Percentiles rank a stretch among this genome's conserved stretches.
These are phyloP conservation scores for Ophion slaviceki DNA, from an alignment of 2,888 invertebrate genomes.

Conservation along the genomic window DNA sequence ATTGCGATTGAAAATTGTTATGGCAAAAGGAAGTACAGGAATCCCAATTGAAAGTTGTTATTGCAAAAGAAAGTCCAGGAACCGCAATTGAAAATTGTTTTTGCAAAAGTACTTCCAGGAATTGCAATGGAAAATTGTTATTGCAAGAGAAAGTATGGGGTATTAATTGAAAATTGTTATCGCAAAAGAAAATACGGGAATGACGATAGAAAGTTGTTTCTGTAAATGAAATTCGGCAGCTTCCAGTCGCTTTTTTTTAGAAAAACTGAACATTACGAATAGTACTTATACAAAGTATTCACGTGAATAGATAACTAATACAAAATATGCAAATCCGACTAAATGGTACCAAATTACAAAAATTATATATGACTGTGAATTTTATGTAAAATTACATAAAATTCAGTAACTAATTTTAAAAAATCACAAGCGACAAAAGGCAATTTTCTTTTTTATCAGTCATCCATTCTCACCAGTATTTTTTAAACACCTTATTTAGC, in stretches of 20 bases:
- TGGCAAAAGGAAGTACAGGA: background rate
- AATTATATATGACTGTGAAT: too few species aligned
- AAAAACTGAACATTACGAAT: background rate
- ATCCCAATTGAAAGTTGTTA: background rate
- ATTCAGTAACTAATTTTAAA: background rate
- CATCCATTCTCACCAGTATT: background rate
- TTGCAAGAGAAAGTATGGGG: background rate
- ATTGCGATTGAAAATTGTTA: background rate
- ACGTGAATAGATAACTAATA: background rate
- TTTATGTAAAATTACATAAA: too few species aligned
- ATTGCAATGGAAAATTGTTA: background rate
- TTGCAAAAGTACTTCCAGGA: background rate
- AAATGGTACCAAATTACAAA: too few species aligned
- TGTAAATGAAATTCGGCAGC: background rate
- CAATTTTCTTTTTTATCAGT: background rate
- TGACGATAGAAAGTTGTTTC: background rate
- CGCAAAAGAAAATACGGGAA: background rate
- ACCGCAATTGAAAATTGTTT: background rate
- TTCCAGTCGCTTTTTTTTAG: too few species aligned
- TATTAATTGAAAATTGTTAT: background rate
- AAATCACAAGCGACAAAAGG: background rate
- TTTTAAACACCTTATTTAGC: background rate
- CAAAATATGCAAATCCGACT: too few species aligned
- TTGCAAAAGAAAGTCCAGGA: background rate
- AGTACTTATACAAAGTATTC: too few species aligned